Evolutionary conservation across 2,888 invertebrate genomes (phyloP).

Genomic region (Lasioglossum vierecki): DNA sequence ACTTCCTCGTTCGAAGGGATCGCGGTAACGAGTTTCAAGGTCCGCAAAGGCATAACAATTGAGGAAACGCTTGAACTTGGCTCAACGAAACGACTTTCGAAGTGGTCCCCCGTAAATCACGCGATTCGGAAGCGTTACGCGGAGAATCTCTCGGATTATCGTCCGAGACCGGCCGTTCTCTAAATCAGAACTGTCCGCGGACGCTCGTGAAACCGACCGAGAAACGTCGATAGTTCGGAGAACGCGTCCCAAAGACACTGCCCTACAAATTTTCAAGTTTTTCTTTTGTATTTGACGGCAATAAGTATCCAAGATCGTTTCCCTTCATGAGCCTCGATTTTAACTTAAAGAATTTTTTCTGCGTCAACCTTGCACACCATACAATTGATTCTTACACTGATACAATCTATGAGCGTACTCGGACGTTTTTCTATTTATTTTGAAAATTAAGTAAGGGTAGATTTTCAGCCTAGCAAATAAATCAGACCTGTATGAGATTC

Average conservation of each 20-base stretch:
- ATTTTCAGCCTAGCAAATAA: neutral
- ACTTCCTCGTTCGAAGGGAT: conserved; percentile 11
- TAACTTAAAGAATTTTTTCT: neutral
- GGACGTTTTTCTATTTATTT: neutral
- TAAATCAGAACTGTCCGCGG: conserved; percentile 13
- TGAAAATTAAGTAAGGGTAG: neutral
- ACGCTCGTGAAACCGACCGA: conserved; percentile 4
- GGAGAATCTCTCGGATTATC: conserved; percentile 30
- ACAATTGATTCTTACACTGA: neutral
- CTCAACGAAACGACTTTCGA: conserved; percentile 35
- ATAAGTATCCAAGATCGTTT: neutral
- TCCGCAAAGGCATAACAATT: neutral
- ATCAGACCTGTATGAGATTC: neutral
- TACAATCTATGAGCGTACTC: neutral
- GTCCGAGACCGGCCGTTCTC: conserved; percentile 2
- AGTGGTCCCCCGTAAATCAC: conserved; percentile 43
- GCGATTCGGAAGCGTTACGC: conserved; percentile 3
- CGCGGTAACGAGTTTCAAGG: conserved; percentile 44
- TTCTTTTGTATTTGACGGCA: neutral
- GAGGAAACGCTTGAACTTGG: conserved; percentile 11
- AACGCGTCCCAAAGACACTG: neutral
- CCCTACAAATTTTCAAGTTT: neutral
- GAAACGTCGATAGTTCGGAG: conserved; percentile 4
- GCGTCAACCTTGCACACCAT: neutral
- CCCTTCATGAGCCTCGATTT: neutral